Evolutionary conservation across 1,140 invertebrate species (phyloP).

Genomic region (Chrysomallon squamiferum): DNA sequence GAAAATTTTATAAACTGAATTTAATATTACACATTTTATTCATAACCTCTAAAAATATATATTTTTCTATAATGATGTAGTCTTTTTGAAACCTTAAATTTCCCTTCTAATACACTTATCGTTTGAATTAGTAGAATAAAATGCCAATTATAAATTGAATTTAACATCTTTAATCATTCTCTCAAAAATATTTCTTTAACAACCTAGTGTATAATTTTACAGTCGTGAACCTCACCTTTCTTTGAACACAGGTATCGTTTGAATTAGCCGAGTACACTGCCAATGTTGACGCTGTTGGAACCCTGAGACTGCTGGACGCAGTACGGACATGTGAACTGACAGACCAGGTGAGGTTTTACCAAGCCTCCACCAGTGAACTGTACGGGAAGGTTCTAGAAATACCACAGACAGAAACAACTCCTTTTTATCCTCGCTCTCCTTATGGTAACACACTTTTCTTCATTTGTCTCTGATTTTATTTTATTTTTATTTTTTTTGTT

Average conservation of each 20-base stretch:
- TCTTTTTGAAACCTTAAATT: too few species aligned
- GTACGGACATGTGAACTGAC: conserved; percentile 90
- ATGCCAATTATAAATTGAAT: too few species aligned
- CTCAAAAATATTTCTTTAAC: too few species aligned
- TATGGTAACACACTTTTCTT: conserved; percentile 77
- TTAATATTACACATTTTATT: too few species aligned
- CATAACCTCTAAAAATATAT: too few species aligned
- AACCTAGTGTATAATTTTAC: too few species aligned
- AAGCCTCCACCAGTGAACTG: conserved; percentile 97
- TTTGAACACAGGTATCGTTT: conserved; percentile 84
- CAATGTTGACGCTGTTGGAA: conserved; percentile 98
- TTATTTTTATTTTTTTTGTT: conserved; percentile 9
- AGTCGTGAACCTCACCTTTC: too few species aligned
- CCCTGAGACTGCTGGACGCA: conserved; percentile 92
- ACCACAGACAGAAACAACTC: conserved; percentile 97
- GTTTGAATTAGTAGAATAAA: too few species aligned
- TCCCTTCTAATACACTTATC: too few species aligned
- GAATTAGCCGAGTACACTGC: conserved; percentile 99
- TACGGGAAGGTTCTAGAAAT: conserved; percentile 97
- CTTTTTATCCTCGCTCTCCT: conserved; percentile 98
- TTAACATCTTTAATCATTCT: too few species aligned
- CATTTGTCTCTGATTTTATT: neutral
- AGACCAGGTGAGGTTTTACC: conserved; percentile 87
- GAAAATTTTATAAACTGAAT: too few species aligned
- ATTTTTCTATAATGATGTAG: too few species aligned